Evolutionary conservation across 2,113 vertebrate genomes (phyloP).

Genomic region (Hippopotamus amphibius): DNA sequence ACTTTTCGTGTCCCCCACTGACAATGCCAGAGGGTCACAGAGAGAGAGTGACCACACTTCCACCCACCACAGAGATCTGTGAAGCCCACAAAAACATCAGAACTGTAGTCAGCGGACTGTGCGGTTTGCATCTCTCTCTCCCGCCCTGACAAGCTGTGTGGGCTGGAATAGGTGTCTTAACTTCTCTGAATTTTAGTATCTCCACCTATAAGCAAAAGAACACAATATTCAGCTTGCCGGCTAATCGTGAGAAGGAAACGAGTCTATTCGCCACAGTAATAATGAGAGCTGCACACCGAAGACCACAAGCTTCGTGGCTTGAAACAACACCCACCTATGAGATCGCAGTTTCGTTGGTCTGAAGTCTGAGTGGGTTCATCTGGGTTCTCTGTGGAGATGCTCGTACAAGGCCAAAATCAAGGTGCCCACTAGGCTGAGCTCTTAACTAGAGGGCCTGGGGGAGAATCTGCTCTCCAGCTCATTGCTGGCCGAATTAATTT

Average conservation of each 20-base stretch:
- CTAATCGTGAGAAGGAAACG: background rate
- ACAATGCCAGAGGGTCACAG: background rate
- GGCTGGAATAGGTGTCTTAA: background rate
- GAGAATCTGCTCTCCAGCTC: background rate
- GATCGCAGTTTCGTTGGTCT: background rate
- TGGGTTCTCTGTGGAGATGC: background rate
- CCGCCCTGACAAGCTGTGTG: background rate
- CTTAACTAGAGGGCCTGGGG: background rate
- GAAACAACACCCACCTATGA: too few species aligned
- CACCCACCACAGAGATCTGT: background rate
- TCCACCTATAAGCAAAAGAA: background rate
- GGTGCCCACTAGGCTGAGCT: background rate
- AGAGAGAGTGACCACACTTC: background rate
- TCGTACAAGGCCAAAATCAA: background rate
- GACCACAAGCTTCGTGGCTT: background rate
- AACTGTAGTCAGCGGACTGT: background rate
- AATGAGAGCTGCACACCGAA: background rate
- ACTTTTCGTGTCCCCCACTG: too few species aligned
- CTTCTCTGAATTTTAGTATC: conserved; percentile 5
- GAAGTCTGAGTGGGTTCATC: background rate
- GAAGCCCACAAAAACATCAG: background rate
- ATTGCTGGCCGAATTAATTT: background rate
- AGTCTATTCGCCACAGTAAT: background rate
- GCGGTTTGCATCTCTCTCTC: background rate
- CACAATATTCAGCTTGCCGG: background rate